Evolutionary conservation across 2,797 vertebrate species (phyloP), one percentile per base, ranked within the genome.

Genomic region (Falco berigora): DNA sequence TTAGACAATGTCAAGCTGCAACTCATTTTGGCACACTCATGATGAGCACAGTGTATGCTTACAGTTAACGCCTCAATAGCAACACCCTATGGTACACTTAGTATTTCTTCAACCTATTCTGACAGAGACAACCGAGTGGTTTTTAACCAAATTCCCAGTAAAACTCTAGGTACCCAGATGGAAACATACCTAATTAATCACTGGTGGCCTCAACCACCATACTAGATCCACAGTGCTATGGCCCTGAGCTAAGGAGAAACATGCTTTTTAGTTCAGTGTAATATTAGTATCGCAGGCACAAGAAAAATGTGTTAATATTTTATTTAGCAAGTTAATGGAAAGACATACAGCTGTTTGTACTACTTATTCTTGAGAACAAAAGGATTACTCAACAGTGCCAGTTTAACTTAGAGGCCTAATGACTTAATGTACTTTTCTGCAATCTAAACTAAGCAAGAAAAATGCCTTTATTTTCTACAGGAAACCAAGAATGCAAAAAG

Each of bases 251-350:
- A 83, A 46, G 44, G 23, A 58, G 14, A 89, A 82, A 63, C 8
- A 6, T 32, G 55, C 1, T 77, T 87, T 93, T 86, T 74, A 61
- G 28, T 88, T 77, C 68, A 86, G 23, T 93, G 64, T 36, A 88
- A 86, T 90, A 96, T 96, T 95, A 97, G 92, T 92, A 96, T 94
- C 94, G 96, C 86, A 96, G 68, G 92, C 94, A 96, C 91, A 2
- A 96, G 89, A 94, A 95, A 94, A 95, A 95, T 80, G 94, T 96
- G 96, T 97, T 97, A 97, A 85, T 92, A 96, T 94, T 97, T 97
- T 97, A 97, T 97, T 97, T 86, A 95, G 53, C 95, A 97, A 93
- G 92, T 93, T 96, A 96, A 95, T 80, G 75, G 66, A 94, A 91
- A 96, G 75, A 96, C 92, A 96, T 96, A 96, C 96, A 97, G 42